Conservation (phyloP, 92 coral and sea anemone genomes). For the Parazoanthus atlanticus region DNA sequence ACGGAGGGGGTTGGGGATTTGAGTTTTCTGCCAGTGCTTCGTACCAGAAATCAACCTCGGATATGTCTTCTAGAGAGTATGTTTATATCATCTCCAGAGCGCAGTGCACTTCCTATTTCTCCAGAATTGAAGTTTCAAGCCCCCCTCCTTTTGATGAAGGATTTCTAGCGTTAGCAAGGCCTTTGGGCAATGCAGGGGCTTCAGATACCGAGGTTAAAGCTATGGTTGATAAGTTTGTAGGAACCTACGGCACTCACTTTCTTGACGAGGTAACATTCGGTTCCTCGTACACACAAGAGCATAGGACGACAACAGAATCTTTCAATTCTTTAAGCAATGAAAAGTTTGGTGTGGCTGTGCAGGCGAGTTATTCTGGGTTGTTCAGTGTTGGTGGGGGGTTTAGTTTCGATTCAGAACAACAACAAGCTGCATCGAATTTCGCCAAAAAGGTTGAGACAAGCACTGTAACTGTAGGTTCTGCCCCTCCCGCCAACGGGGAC, state of each 20-base stretch:
- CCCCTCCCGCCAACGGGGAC: conserved; percentile 51
- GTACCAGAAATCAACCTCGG: conserved; percentile 48
- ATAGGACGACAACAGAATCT: conserved; percentile 40
- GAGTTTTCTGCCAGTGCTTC: conserved; percentile 56
- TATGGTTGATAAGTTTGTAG: conserved; percentile 29
- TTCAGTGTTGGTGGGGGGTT: conserved; percentile 57
- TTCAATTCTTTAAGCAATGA: conserved; percentile 31
- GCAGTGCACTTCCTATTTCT: conserved; percentile 51
- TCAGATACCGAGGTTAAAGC: conserved; percentile 23
- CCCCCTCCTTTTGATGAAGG: conserved; percentile 51
- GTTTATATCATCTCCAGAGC: conserved; percentile 54
- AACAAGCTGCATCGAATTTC: conserved; percentile 54
- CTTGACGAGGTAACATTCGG: conserved; percentile 55
- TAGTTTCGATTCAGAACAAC: conserved; percentile 44
- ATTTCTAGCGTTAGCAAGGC: conserved; percentile 37
- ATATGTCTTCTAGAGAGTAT: conserved; percentile 49
- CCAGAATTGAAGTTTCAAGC: conserved; percentile 29
- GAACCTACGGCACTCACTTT: conserved; percentile 55
- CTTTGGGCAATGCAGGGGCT: conserved; percentile 20
- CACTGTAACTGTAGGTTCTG: conserved; percentile 58
- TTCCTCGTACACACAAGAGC: conserved; percentile 47
- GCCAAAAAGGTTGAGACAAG: conserved; percentile 59
- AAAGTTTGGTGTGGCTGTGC: conserved; percentile 50
- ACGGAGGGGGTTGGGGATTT: conserved; percentile 52
- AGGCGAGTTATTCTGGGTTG: conserved; percentile 56